These are phyloP conservation scores for Agrotis ipsilon DNA, from an alignment of 2,888 invertebrate species.

Conservation along the genomic window DNA sequence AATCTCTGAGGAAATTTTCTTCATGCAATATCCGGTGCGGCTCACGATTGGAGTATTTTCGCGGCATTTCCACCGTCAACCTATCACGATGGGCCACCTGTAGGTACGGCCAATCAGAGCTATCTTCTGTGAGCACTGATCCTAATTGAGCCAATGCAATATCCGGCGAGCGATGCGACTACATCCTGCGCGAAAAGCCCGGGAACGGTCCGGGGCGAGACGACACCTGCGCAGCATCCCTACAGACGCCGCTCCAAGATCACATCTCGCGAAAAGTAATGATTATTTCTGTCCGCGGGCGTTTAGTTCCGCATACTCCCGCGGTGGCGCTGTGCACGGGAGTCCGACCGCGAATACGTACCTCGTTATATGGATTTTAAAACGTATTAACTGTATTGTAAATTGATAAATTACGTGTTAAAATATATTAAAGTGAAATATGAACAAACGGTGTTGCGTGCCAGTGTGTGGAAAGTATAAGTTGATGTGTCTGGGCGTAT, in stretches of 20 bases:
- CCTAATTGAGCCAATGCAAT: conserved; percentile 84
- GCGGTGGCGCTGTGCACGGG: conserved; percentile 84
- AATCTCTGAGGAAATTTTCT: conserved; percentile 88
- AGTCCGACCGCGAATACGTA: conserved; percentile 81
- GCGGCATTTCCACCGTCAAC: conserved; percentile 78
- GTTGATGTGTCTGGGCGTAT: conserved; percentile 43
- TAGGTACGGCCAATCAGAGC: conserved; percentile 76
- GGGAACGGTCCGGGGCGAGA: conserved; percentile 82
- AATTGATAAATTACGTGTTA: conserved; percentile 80
- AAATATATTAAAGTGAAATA: conserved; percentile 63
- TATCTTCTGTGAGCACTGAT: conserved; percentile 76
- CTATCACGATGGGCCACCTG: conserved; percentile 71
- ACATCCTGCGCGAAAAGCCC: conserved; percentile 89
- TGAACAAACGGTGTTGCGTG: conserved; percentile 46
- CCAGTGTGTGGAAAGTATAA: conserved; percentile 31
- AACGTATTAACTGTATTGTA: conserved; percentile 82
- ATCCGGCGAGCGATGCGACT: conserved; percentile 81
- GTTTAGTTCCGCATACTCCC: conserved; percentile 87
- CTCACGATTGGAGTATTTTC: conserved; percentile 80
- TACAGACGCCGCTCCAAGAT: conserved; percentile 84
- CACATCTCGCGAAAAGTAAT: conserved; percentile 91
- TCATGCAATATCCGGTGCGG: conserved; percentile 85
- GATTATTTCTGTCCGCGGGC: conserved; percentile 90
- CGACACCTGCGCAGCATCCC: conserved; percentile 88
- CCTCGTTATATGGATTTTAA: conserved; percentile 82